These are phyloP conservation scores for Drosophila trichaetosa DNA, from an alignment of 2,888 invertebrate genomes.

Conservation along the genomic window DNA sequence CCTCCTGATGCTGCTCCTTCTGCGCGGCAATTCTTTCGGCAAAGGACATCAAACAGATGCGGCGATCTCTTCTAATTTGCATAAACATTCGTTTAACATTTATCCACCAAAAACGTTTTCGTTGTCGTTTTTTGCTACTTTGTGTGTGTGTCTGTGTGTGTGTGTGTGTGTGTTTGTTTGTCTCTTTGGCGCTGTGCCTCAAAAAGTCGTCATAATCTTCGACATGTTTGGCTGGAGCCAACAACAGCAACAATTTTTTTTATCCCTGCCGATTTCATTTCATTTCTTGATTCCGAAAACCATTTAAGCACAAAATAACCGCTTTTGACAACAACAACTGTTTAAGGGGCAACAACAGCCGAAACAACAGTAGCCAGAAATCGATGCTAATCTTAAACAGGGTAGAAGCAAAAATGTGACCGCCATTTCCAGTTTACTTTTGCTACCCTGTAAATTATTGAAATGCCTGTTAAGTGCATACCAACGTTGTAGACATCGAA, in stretches of 20 bases:
- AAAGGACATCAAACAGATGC: slow-evolving; percentile 82
- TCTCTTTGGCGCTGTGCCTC: slow-evolving; percentile 37
- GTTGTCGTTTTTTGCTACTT: slow-evolving; percentile 52
- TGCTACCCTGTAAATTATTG: slow-evolving; percentile 48
- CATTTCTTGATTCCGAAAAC: slow-evolving; percentile 65
- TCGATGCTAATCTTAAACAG: slow-evolving; percentile 67
- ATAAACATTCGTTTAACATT: slow-evolving; percentile 82
- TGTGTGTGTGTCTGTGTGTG: slow-evolving; percentile 12
- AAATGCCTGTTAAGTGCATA: background rate
- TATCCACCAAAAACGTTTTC: slow-evolving; percentile 80
- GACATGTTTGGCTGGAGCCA: slow-evolving; percentile 59
- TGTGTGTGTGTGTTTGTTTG: slow-evolving; percentile 23
- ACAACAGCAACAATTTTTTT: slow-evolving; percentile 29
- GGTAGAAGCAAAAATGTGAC: slow-evolving; percentile 57
- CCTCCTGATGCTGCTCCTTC: background rate
- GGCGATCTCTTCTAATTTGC: slow-evolving; percentile 82
- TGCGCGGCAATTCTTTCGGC: slow-evolving; percentile 62
- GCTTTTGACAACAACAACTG: slow-evolving; percentile 65
- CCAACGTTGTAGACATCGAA: background rate
- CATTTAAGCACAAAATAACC: slow-evolving; percentile 72
- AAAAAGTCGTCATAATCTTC: slow-evolving; percentile 75
- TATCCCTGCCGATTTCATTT: slow-evolving; percentile 65
- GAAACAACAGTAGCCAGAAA: slow-evolving; percentile 65
- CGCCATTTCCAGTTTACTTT: slow-evolving; percentile 56
- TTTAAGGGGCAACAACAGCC: slow-evolving; percentile 35